Conservation (phyloP, 2,797 vertebrate genomes). For the Tapera naevia region DNA sequence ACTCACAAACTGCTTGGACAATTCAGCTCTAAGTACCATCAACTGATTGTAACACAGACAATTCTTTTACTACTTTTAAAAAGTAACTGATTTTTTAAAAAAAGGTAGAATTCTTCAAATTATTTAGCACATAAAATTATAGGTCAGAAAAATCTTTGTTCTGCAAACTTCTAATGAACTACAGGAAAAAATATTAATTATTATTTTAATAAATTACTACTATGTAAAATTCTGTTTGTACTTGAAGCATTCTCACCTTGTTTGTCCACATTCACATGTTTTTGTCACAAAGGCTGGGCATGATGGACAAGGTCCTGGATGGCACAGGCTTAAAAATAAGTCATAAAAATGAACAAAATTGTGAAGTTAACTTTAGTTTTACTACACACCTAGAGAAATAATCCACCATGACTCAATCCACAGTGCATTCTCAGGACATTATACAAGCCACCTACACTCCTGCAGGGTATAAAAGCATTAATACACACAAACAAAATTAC, state of each 20-base stretch:
- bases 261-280: constrained; percentile 91
- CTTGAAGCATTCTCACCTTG: constrained; percentile 80
- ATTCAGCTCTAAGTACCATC: not conserved
- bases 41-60: not conserved
- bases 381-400: not conserved
- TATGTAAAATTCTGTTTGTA: not conserved
- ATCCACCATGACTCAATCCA: accelerated
- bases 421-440: not conserved
- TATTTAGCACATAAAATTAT: not conserved
- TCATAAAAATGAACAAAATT: not conserved
- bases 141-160: not conserved
- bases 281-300: constrained; percentile 95
- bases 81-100: not conserved
- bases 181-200: not conserved
- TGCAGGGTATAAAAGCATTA: not conserved
- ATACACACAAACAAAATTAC: not conserved
- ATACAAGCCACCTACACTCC: not conserved
- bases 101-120: not conserved
- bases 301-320: constrained; percentile 95
- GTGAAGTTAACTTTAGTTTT: not conserved
- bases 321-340: constrained; percentile 85
- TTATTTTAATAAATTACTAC: not conserved
- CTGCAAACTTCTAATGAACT: not conserved
- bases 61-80: not conserved
- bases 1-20: not conserved